Conservation (phyloP, 1,140 invertebrate genomes). For the Drosophila navojoa region DNA sequence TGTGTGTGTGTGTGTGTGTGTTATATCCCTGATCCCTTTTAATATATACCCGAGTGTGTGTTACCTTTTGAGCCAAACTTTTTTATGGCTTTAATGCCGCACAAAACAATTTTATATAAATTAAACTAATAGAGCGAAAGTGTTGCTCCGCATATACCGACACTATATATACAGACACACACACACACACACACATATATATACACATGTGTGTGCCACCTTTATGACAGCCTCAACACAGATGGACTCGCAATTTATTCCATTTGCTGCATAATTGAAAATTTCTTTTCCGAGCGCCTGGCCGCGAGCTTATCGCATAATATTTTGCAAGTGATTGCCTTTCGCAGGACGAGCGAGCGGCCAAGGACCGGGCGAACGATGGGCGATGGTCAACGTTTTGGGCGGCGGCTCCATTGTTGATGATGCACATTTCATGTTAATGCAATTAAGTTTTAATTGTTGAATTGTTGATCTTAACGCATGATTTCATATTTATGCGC, state of each 20-base stretch:
- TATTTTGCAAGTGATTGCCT: conserved; percentile 42
- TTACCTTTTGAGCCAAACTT: conserved; percentile 58
- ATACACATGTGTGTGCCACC: not conserved
- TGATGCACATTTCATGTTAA: conserved; percentile 82
- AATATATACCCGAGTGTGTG: conserved; percentile 64
- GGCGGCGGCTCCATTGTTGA: conserved; percentile 55
- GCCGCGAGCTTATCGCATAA: conserved; percentile 41
- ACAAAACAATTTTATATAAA: conserved; percentile 81
- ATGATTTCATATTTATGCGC: conserved; percentile 82
- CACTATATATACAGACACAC: too few species aligned
- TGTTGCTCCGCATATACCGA: conserved; percentile 4
- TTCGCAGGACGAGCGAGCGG: not conserved
- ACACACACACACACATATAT: not conserved
- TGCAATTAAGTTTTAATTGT: conserved; percentile 83
- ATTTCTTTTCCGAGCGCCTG: conserved; percentile 27
- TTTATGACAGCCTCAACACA: conserved; percentile 24
- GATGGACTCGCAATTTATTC: conserved; percentile 33
- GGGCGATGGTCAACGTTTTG: conserved; percentile 7
- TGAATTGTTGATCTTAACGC: conserved; percentile 83
- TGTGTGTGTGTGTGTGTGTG: conserved; percentile 20
- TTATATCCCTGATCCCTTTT: conserved; percentile 70
- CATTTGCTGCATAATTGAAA: conserved; percentile 52
- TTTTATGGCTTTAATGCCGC: conserved; percentile 66
- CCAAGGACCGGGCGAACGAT: not conserved
- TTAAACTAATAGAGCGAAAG: conserved; percentile 60